phyloP scores from a whole-genome alignment of 64 coral and sea anemone genomes.

The Stichodactyla mertensii region DNA sequence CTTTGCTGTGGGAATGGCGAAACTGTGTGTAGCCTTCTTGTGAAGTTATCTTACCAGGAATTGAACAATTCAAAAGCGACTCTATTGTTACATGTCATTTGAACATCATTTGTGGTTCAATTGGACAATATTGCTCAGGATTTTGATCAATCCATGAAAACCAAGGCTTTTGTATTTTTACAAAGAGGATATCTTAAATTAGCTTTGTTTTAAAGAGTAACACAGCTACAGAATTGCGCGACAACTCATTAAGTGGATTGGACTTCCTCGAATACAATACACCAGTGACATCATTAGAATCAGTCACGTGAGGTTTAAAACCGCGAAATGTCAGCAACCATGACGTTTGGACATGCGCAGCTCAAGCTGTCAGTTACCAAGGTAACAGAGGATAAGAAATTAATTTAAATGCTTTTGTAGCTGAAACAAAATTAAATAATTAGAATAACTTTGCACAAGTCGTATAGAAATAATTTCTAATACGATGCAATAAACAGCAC shows the following conservation, averaged over 20 bases:
- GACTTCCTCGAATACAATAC: neutral
- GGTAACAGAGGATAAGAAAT: neutral
- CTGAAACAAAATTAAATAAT: neutral
- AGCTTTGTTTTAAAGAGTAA: constrained; percentile 5
- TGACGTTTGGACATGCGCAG: neutral
- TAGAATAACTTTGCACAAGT: neutral
- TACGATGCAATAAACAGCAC: neutral
- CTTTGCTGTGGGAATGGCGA: neutral
- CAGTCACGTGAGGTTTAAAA: neutral
- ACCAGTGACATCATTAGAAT: neutral
- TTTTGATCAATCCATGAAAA: neutral
- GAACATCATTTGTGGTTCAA: neutral
- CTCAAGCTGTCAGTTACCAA: neutral
- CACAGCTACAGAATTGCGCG: neutral
- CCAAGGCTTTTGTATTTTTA: neutral
- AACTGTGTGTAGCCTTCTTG: neutral
- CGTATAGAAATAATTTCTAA: neutral
- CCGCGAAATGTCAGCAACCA: neutral
- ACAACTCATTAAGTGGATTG: neutral
- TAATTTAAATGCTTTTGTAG: neutral
- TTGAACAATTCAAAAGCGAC: neutral
- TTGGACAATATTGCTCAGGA: neutral
- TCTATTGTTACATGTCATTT: neutral
- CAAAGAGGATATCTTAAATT: neutral
- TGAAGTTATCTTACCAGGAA: neutral